Conservation (phyloP, 2,888 invertebrate genomes). For the Conchocele bisecta region DNA sequence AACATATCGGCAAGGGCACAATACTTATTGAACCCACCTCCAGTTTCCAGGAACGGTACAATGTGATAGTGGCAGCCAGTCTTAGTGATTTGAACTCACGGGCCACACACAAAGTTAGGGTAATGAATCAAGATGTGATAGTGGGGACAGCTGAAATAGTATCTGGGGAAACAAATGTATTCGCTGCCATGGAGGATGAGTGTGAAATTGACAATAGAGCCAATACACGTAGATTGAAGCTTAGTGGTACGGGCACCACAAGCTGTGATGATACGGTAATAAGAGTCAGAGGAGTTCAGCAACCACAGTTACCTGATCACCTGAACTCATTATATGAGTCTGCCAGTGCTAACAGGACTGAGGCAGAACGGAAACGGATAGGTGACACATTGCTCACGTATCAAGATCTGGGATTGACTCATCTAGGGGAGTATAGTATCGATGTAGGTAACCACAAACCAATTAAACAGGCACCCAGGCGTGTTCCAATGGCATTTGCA, state of each 20-base stretch:
- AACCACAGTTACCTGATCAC: no score
- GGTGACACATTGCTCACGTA: not conserved
- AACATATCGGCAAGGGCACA: not conserved
- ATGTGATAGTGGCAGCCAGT: slow-evolving; percentile 25
- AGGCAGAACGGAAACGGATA: not conserved
- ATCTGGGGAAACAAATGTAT: no score
- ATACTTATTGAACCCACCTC: slow-evolving; percentile 24
- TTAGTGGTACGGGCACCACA: slow-evolving; percentile 12
- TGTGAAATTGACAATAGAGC: no score
- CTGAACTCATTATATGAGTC: slow-evolving; percentile 14
- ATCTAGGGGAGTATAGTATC: slow-evolving; percentile 20
- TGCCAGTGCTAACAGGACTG: not conserved
- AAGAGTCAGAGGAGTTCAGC: no score
- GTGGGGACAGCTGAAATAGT: slow-evolving; percentile 29
- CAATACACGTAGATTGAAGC: no score
- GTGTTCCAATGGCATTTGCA: slow-evolving; percentile 14
- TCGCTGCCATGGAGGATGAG: no score
- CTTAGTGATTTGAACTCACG: slow-evolving; percentile 12
- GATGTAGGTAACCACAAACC: slow-evolving; percentile 9
- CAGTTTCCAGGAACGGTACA: slow-evolving; percentile 9
- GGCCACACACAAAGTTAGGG: slow-evolving; percentile 22
- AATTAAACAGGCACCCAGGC: slow-evolving; percentile 19
- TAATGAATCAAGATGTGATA: slow-evolving; percentile 31
- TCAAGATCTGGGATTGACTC: slow-evolving; percentile 14
- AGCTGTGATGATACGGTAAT: no score